These are phyloP conservation scores for Arctocebus calabarensis DNA, from an alignment of 2,797 vertebrate genomes.

Conservation along the genomic window DNA sequence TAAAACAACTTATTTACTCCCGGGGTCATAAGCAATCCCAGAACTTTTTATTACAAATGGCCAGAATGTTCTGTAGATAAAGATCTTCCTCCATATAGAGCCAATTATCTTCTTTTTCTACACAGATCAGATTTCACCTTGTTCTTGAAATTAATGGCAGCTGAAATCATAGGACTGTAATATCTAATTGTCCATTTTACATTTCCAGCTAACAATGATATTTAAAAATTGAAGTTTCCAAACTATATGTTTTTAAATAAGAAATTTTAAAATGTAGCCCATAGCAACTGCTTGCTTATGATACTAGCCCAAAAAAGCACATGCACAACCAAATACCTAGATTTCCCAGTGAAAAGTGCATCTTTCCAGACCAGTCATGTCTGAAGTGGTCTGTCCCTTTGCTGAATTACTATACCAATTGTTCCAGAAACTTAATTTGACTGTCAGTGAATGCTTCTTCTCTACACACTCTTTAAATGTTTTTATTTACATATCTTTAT, in stretches of 20 bases:
- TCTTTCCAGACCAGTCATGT: background rate
- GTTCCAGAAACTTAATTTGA: background rate
- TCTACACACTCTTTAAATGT: background rate
- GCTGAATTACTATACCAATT: background rate
- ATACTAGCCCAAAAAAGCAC: constrained; percentile 22
- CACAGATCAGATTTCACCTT: background rate
- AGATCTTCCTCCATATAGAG: background rate
- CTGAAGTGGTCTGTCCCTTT: background rate
- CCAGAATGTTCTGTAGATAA: background rate
- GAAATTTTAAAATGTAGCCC: constrained; percentile 46
- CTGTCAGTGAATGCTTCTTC: background rate
- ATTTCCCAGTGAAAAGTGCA: background rate
- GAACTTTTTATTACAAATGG: background rate
- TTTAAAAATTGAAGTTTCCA: constrained; percentile 44
- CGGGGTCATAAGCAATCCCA: background rate
- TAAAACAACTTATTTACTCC: background rate
- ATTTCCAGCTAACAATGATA: constrained; percentile 33
- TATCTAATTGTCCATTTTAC: background rate
- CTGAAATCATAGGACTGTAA: background rate
- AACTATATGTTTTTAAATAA: constrained; percentile 56
- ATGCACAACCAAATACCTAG: background rate
- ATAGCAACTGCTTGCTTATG: background rate
- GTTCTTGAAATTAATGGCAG: constrained; percentile 8
- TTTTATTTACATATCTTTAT: constrained; percentile 13
- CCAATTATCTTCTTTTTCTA: background rate